Conservation (phyloP, 2,888 invertebrate species). For the Bembecia ichneumoniformis region DNA sequence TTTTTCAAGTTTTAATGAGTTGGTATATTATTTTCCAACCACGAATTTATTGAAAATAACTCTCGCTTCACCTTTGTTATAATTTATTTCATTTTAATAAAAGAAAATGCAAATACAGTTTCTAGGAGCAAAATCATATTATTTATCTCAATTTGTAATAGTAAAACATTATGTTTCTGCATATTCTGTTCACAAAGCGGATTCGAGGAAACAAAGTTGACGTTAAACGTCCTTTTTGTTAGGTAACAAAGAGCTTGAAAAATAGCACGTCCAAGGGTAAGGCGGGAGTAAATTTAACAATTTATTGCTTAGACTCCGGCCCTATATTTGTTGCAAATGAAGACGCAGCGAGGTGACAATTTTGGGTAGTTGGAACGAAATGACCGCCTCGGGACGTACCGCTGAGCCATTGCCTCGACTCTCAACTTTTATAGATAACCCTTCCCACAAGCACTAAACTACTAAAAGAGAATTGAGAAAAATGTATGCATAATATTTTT, state of each 20-base stretch:
- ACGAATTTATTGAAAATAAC: too few species aligned
- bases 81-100: too few species aligned
- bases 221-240: conserved; percentile 50
- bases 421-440: conserved; percentile 31
- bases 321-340: conserved; percentile 69
- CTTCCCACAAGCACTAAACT: neutral
- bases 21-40: too few species aligned
- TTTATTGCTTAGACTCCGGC: conserved; percentile 54
- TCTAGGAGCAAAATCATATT: too few species aligned
- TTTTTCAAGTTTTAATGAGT: too few species aligned
- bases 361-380: conserved; percentile 51
- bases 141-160: too few species aligned
- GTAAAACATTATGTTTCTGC: too few species aligned
- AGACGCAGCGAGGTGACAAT: conserved; percentile 65
- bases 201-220: conserved; percentile 41
- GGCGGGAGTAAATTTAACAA: conserved; percentile 59
- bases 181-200: conserved; percentile 15
- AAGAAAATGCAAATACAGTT: too few species aligned
- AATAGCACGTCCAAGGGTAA: conserved; percentile 55
- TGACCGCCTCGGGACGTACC: conserved; percentile 47
- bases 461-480: neutral
- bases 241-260: conserved; percentile 58
- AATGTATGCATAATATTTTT: too few species aligned
- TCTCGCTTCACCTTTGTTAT: too few species aligned
- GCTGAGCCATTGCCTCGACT: conserved; percentile 24